Percentiles rank a stretch among this genome's conserved stretches.
These are phyloP conservation scores for Spizella passerina DNA, from an alignment of 2,797 vertebrate species.

Conservation along the genomic window DNA sequence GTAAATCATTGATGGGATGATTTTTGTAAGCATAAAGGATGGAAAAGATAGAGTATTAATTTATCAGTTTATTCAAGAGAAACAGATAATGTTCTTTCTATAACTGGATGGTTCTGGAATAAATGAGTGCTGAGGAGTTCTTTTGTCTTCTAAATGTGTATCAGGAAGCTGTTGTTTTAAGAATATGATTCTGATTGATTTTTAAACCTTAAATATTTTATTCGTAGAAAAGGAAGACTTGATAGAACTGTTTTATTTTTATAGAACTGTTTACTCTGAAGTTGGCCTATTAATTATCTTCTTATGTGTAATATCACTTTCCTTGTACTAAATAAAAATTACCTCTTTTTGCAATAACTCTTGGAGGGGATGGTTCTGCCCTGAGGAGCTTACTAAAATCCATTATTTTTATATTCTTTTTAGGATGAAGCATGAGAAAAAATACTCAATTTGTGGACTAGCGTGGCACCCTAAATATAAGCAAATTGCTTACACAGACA, in stretches of 20 bases:
- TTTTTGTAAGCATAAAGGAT: neutral
- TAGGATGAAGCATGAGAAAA: conserved; percentile 94
- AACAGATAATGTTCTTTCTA: neutral
- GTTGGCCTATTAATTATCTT: neutral
- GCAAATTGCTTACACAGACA: conserved; percentile 91
- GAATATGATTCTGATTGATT: neutral
- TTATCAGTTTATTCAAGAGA: neutral
- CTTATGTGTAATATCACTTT: neutral
- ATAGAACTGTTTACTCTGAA: neutral
- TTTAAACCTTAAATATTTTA: neutral
- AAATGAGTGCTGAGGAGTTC: neutral
- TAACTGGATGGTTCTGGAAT: neutral
- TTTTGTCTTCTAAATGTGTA: neutral
- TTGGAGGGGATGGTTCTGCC: neutral
- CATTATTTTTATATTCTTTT: neutral
- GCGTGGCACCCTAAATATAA: conserved; percentile 88
- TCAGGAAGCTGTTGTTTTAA: neutral
- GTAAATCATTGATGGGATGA: neutral
- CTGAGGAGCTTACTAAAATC: neutral
- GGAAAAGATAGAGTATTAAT: neutral
- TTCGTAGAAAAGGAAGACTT: neutral
- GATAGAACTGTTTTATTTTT: neutral
- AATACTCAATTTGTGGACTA: conserved; percentile 87
- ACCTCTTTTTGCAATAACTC: neutral
- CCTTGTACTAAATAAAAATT: neutral